Evolutionary conservation across 2,888 invertebrate genomes (phyloP), one percentile per base, ranked within the genome.

Genomic region (Teleogryllus oceanicus): DNA sequence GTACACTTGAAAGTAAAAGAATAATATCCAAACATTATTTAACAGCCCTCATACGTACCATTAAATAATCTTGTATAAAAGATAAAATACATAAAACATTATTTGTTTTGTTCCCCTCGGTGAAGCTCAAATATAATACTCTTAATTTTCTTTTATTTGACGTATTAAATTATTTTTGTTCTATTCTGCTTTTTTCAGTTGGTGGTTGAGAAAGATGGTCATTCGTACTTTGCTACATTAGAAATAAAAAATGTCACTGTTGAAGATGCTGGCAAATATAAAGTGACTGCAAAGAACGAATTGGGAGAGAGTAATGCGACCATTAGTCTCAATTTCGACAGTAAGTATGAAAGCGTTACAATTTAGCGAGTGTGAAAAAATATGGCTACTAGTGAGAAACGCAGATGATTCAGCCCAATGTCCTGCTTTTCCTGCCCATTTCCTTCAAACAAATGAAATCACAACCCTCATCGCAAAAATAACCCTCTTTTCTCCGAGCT

Each of bases 291-390:
- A 85, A 98, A 98, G 90, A 98, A 97, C 90, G 96, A 97, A 89
- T 92, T 97, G 85, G 98, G 98, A 87, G 98, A 98, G 89, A 96
- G 96, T 87, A 97, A 97, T 88, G 97, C 97, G 83, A 97, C 97
- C 83, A 96, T 97, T 89, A 97, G 97, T 90, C 93, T 98, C 85
- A 98, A 98, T 90, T 97, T 98, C 90, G 97, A 97, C 93, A 97
- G 98, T 98, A 92, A 96, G 96, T 94, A 86, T 80, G 62, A 24
- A 74, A n/a, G 20, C 75, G 20, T 12, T 76, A 18, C n/a, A n/a
- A 49, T 49, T 50, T 37, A 49, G 62, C 62, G 62, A 62, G 62
- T 62, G 77, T 77, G 50, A 13, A 77, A 49, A 77, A 50, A 49
- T n/a, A 77, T 77, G 76, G 76, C 24, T 76, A 24, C 76, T 24